These are phyloP conservation scores for Oncorhynchus kisutch DNA, from an alignment of 2,113 vertebrate species.

Conservation along the genomic window DNA sequence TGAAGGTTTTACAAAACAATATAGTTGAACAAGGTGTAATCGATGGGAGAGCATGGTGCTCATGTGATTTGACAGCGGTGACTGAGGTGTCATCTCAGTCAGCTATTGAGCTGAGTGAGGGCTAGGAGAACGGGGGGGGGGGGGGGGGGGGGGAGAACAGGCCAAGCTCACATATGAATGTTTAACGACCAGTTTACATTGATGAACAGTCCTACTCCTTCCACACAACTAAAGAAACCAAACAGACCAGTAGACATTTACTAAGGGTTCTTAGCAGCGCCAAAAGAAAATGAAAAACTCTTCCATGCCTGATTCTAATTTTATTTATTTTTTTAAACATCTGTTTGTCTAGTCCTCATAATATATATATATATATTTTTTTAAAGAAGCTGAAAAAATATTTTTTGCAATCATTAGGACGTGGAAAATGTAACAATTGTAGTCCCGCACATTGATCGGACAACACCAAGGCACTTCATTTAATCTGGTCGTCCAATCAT, in stretches of 20 bases:
- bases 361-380: neutral
- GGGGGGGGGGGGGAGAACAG: neutral
- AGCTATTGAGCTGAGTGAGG: constrained; percentile 32
- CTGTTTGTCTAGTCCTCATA: neutral
- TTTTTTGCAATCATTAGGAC: neutral
- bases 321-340: neutral
- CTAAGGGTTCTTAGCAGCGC: constrained; percentile 2
- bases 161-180: neutral
- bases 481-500: neutral
- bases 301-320: constrained; percentile 15
- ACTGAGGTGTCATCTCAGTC: constrained; percentile 72
- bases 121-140: neutral
- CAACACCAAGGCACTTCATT: constrained; percentile 1
- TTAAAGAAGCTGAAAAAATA: neutral
- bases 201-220: neutral
- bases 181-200: constrained; percentile 5
- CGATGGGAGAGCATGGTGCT: constrained; percentile 71
- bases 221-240: neutral
- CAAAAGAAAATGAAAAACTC: neutral
- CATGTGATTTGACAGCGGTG: constrained; percentile 75
- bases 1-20: constrained; percentile 72
- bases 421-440: constrained; percentile 31
- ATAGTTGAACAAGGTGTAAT: constrained; percentile 70
- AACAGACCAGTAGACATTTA: constrained; percentile 20
- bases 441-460: constrained; percentile 42